Evolutionary conservation across 2,888 invertebrate genomes (phyloP).

Genomic region (Rotaria macrura): DNA sequence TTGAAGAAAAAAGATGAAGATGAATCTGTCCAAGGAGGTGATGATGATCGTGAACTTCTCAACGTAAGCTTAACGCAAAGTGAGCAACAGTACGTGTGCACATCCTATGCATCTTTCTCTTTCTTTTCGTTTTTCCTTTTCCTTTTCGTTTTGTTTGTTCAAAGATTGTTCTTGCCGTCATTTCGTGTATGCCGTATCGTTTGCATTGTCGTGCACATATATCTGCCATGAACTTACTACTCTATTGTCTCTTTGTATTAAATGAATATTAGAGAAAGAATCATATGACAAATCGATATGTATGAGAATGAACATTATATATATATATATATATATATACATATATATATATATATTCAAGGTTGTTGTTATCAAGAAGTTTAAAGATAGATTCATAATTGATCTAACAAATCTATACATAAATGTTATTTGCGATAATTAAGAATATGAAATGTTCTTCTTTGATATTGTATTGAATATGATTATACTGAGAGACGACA

Average conservation of each 20-base stretch:
- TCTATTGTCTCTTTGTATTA: neutral
- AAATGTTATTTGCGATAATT: neutral
- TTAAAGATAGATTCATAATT: neutral
- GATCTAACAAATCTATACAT: neutral
- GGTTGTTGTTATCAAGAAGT: neutral
- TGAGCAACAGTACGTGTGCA: neutral
- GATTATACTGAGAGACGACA: neutral
- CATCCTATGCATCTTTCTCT: neutral
- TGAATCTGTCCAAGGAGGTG: neutral
- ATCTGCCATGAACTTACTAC: neutral
- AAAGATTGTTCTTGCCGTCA: constrained; percentile 2
- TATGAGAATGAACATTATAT: neutral
- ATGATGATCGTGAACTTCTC: constrained; percentile 1
- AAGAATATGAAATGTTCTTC: neutral
- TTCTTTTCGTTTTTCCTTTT: neutral
- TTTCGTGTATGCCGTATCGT: neutral
- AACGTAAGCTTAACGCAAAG: neutral
- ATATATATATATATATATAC: too few species aligned
- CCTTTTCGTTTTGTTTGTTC: neutral
- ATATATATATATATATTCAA: too few species aligned
- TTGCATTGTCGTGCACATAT: neutral
- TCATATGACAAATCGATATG: neutral
- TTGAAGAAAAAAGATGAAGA: neutral
- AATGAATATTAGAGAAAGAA: neutral
- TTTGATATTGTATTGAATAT: neutral